Conservation (phyloP, 2,888 invertebrate species). For the Geophilus truncorum region DNA sequence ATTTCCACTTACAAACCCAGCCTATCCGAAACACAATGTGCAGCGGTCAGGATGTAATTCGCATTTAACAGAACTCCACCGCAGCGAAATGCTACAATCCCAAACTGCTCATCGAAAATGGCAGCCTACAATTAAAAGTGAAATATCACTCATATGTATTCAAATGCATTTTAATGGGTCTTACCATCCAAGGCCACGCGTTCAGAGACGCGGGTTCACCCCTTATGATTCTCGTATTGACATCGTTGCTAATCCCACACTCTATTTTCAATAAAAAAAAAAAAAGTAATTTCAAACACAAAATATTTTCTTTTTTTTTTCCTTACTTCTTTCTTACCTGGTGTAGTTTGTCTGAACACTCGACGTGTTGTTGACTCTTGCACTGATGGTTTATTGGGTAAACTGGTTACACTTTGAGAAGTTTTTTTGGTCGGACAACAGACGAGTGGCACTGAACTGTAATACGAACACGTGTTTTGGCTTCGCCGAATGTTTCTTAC, state of each 20-base stretch:
- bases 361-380: not conserved
- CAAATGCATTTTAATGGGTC: not conserved
- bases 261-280: not conserved
- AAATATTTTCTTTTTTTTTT: not conserved
- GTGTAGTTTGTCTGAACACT: not conserved
- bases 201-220: not conserved
- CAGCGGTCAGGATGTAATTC: slow-evolving; percentile 17
- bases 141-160: not conserved
- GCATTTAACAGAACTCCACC: slow-evolving; percentile 3
- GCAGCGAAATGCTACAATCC: not conserved
- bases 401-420: not conserved
- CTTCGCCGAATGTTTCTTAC: not conserved
- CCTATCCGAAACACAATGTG: slow-evolving; percentile 25
- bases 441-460: not conserved
- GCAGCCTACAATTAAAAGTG: slow-evolving; percentile 11
- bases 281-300: not conserved
- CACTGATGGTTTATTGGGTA: not conserved
- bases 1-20: slow-evolving; percentile 18
- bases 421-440: not conserved
- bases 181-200: slow-evolving; percentile 32
- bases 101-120: slow-evolving; percentile 20
- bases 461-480: not conserved
- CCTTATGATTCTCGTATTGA: not conserved
- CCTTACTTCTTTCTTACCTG: not conserved
- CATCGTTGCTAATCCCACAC: not conserved